Evolutionary conservation across 2,888 invertebrate species (phyloP).

Genomic region (Drosophila pegasa): DNA sequence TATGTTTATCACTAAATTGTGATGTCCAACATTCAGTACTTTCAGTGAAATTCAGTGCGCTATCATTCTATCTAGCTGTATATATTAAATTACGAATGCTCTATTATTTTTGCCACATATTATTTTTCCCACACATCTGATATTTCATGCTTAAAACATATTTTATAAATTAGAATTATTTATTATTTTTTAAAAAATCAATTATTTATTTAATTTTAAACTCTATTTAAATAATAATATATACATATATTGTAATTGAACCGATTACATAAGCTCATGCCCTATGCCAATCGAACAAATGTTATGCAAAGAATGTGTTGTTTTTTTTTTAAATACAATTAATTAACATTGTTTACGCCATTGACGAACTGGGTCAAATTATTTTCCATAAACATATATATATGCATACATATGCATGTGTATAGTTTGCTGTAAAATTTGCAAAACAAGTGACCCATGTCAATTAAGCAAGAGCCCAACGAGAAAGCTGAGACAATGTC

Average conservation of each 20-base stretch:
- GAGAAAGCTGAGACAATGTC: neutral
- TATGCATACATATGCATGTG: constrained; percentile 4
- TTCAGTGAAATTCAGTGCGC: no score
- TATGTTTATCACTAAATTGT: no score
- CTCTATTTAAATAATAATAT: no score
- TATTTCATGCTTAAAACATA: no score
- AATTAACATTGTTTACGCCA: constrained; percentile 75
- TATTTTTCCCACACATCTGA: no score
- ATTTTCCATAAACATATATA: constrained; percentile 26
- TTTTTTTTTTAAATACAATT: constrained; percentile 38
- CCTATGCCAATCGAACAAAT: constrained; percentile 15
- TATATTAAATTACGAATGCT: no score
- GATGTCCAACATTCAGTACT: no score
- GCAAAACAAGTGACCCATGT: constrained; percentile 59
- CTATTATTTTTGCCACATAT: no score
- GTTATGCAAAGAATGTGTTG: constrained; percentile 23
- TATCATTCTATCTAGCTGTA: neutral
- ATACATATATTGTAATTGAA: no score
- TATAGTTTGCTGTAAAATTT: constrained; percentile 38
- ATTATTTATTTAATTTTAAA: neutral
- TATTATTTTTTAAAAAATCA: no score
- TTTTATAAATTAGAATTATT: no score
- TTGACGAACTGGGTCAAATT: constrained; percentile 63
- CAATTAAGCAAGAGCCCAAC: constrained; percentile 38
- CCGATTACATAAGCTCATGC: neutral